Conservation (phyloP, 2,888 invertebrate species). For the Dolomedes plantarius region DNA sequence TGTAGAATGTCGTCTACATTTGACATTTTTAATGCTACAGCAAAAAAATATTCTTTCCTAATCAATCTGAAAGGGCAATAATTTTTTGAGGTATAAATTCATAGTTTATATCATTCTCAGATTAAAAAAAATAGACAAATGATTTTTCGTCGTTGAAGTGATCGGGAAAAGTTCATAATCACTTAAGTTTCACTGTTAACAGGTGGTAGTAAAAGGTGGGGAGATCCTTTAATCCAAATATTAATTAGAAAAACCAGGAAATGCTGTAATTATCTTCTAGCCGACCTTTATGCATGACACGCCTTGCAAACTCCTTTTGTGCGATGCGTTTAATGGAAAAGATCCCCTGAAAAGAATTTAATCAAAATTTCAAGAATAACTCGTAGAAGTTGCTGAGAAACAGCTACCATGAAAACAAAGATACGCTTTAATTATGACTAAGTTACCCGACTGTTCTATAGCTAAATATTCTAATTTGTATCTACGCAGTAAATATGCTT, state of each 20-base stretch:
- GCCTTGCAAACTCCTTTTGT: not conserved
- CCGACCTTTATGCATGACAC: not conserved
- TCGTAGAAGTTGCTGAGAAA: not conserved
- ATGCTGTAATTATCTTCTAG: not conserved
- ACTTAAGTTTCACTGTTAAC: too few relatives aligned
- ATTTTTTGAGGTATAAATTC: too few relatives aligned
- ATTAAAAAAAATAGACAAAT: too few relatives aligned
- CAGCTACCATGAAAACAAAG: not conserved
- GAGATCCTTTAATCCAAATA: not conserved
- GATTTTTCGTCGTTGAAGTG: too few relatives aligned
- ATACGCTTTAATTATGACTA: not conserved
- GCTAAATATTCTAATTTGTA: not conserved
- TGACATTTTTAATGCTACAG: too few relatives aligned
- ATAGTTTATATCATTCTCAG: too few relatives aligned
- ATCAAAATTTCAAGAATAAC: slow-evolving; percentile 9
- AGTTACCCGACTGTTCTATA: not conserved
- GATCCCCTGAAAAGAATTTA: slow-evolving; percentile 7
- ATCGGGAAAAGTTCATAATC: too few relatives aligned
- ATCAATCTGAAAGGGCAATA: too few relatives aligned
- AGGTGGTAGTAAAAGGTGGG: too few relatives aligned
- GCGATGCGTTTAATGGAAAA: not conserved
- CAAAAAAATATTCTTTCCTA: too few relatives aligned
- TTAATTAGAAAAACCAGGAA: slow-evolving; percentile 12
- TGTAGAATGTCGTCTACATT: too few relatives aligned
- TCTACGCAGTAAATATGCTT: too few relatives aligned